Percentiles rank a stretch among this genome's conserved stretches.
Conservation (phyloP, 2,888 invertebrate species). For the Hofmannophila pseudospretella region DNA sequence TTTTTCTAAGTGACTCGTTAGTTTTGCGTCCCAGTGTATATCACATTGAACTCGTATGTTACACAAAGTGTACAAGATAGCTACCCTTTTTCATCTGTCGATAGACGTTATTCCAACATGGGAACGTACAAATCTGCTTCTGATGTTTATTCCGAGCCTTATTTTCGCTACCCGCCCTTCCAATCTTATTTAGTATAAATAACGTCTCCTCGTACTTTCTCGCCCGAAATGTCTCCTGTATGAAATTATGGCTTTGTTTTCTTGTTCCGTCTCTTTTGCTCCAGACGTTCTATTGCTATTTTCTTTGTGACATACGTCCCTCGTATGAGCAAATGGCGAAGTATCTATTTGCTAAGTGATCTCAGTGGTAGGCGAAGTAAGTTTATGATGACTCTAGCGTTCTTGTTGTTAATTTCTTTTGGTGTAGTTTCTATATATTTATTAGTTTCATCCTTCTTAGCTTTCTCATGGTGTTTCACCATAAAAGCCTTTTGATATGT, state of each 20-base stretch:
- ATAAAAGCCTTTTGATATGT: no score
- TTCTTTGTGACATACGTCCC: conserved; percentile 8
- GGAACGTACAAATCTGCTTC: conserved; percentile 21
- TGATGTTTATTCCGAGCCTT: conserved; percentile 24
- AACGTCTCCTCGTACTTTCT: conserved; percentile 22
- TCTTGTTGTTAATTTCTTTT: conserved; percentile 12
- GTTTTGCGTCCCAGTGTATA: no score
- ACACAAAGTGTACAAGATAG: no score
- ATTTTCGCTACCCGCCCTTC: conserved; percentile 25
- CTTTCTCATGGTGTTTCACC: background rate
- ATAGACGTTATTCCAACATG: background rate
- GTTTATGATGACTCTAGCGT: conserved; percentile 2
- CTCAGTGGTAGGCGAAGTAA: conserved; percentile 5
- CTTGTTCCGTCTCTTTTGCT: conserved; percentile 20
- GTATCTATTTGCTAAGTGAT: conserved; percentile 8
- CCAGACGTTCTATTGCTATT: conserved; percentile 19
- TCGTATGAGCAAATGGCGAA: conserved; percentile 5
- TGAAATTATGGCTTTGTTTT: conserved; percentile 56
- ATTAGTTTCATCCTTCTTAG: background rate
- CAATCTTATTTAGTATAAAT: conserved; percentile 31
- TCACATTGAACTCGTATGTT: no score
- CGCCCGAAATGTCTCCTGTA: conserved; percentile 29
- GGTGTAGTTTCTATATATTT: conserved; percentile 4
- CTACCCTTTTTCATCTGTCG: conserved; percentile 2
- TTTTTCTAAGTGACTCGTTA: no score